Base-by-base conservation (phyloP, 2,888 invertebrate species). In the Cerastis rubricosa region DNA sequence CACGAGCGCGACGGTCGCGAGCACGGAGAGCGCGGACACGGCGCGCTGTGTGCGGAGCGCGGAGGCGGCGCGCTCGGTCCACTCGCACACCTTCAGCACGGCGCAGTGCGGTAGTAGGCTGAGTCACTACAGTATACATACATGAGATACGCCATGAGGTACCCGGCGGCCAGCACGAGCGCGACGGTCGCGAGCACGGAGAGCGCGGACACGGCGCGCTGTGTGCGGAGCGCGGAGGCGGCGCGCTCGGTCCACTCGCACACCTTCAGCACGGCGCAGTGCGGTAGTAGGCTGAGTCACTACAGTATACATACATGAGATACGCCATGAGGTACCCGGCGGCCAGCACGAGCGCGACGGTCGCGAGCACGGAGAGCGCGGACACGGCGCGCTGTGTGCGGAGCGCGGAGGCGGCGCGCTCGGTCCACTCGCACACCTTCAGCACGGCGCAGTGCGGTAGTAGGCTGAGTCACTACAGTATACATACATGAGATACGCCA, bases 281-380 rank as follows among this genome's bases (percentile, higher is more conserved):
- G n/a, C n/a, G n/a, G n/a, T n/a, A n/a, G n/a, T n/a, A 40, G 40
- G 40, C 40, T 40, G 40, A n/a, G n/a, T n/a, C n/a, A n/a, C n/a
- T n/a, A n/a, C n/a, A 40, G 40, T 5, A 6, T 4, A 51, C 54
- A 12, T 22, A 54, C 54, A 54, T 54, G 85, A 92, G 90, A 70
- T 92, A 98, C 9, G 98, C 98, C 98, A 99, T 98, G 86, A 98
- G 97, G 94, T 98, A 99, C 8, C 99, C 99, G 84, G 98, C 92
- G 75, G 88, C 97, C 81, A 98, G 89, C 84, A 94, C 98, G 90
- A 99, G 98, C 74, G 98, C 95, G 71, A 99, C 97, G n/a, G 99
- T 98, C 74, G 98, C 98, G 72, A 98, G 91, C 69, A 99, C 97
- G 1, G 98, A 80, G 4, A 79, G 68, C 19, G 81, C 81, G n/a